These are phyloP conservation scores for Diarsia dahlii DNA, from an alignment of 2,888 invertebrate genomes.

Conservation along the genomic window DNA sequence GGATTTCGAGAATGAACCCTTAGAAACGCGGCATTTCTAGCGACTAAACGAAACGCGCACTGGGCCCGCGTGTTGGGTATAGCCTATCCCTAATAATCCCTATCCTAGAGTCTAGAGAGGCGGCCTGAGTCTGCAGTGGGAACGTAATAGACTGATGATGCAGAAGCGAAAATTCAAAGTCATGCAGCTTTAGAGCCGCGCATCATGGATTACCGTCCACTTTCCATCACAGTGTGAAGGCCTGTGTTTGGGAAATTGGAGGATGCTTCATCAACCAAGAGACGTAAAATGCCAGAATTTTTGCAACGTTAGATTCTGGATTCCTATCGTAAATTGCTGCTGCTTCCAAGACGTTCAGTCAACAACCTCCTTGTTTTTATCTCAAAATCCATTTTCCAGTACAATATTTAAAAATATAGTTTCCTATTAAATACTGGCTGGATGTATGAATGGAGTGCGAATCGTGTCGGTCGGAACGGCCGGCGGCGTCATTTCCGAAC, in stretches of 20 bases:
- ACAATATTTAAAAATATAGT: constrained; percentile 32
- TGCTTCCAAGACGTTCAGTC: neutral
- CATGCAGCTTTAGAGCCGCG: no score
- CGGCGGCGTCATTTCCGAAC: constrained; percentile 61
- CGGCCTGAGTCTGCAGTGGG: no score
- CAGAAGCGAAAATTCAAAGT: no score
- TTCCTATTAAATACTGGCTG: constrained; percentile 32
- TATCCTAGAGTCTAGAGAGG: no score
- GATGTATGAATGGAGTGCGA: constrained; percentile 42
- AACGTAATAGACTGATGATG: no score
- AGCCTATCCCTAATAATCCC: no score
- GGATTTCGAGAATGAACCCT: no score
- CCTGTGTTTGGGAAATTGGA: neutral
- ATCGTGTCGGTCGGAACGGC: constrained; percentile 54
- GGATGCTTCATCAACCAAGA: neutral
- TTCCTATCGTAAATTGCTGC: neutral
- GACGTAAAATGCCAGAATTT: neutral
- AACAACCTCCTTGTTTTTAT: neutral
- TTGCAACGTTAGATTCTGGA: neutral
- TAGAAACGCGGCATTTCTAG: no score
- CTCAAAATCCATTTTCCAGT: constrained; percentile 17
- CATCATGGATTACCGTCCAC: no score
- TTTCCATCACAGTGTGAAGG: neutral
- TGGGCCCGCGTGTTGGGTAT: no score
- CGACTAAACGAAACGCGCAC: no score